phyloP scores from a whole-genome alignment of 2,797 vertebrate genomes.

The Xerus rutilus region DNA sequence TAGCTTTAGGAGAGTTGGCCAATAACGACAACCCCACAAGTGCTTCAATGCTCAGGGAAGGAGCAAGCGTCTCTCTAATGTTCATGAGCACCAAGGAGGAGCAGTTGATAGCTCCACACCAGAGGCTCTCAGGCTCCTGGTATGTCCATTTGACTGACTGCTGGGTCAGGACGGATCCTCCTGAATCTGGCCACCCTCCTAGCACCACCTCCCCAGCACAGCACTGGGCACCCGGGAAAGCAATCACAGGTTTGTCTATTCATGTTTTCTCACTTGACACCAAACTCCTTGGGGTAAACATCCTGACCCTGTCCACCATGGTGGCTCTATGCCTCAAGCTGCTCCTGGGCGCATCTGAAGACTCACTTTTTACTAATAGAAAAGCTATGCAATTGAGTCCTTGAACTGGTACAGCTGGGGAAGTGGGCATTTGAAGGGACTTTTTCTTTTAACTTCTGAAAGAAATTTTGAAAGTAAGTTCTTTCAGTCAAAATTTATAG shows the following conservation, averaged over 20 bases:
- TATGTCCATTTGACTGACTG: rapidly evolving
- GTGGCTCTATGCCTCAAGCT: not conserved
- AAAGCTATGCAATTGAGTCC: not conserved
- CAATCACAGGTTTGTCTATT: not conserved
- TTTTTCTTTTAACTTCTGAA: not conserved
- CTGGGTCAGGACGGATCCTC: rapidly evolving
- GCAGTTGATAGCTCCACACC: not conserved
- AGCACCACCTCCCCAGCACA: rapidly evolving
- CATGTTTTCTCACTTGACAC: not conserved
- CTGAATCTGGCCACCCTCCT: rapidly evolving
- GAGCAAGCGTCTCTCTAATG: not conserved
- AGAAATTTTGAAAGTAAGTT: not conserved
- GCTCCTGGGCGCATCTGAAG: not conserved
- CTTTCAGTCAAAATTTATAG: not conserved
- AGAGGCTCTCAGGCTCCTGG: not conserved
- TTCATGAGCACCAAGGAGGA: not conserved
- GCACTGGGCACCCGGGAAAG: rapidly evolving
- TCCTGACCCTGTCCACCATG: rapidly evolving
- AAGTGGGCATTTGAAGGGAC: not conserved
- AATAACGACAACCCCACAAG: not conserved
- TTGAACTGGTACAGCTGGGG: not conserved
- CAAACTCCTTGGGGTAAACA: rapidly evolving
- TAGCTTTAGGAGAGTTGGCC: not conserved
- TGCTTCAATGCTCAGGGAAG: not conserved
- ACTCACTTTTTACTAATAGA: not conserved